Evolutionary conservation across 2,888 invertebrate genomes (phyloP), one percentile per base, ranked within the genome.

Genomic region (Acronicta leporina): DNA sequence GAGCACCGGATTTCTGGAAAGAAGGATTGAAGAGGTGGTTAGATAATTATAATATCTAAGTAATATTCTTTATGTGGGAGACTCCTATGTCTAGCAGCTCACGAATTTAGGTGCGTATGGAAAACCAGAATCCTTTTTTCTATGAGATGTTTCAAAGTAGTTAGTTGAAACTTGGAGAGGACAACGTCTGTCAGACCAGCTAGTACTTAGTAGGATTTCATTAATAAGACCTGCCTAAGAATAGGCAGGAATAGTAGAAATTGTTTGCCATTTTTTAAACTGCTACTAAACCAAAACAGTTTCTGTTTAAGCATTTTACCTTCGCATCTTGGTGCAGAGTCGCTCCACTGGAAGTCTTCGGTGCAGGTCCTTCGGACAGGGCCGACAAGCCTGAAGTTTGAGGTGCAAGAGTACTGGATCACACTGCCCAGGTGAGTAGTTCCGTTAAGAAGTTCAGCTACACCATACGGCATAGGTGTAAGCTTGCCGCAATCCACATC

Each of bases 401-500:
- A 96, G 1, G 96, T 95, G 85, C 98, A 98, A 33, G 96, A 96
- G 89, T 98, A 98, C 14, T 95, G 95, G 16, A 98, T 96, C 74
- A 97, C 95, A 79, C 98, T 98, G 66, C 96, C 97, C 46, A 98
- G 92, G 85, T 97, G 97, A 0, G 98, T 98, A 1, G 97, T 97
- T 20, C 96, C 96, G 80, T 97, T 97, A 0, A 96, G 88, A 75
- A 98, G 97, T 43, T 96, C 96, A 0, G 97, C 95, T 16, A 96
- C 95, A 6, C 98, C 98, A 83, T 97, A 97, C 0, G 97, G 95
- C 73, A 98, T 90, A 0, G 97, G 96, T 2, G 97, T 95, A 14
- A 98, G 96, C 83, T 97, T 96, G 7, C 98, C 98, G 85, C 98
- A 98, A 83, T 98, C 98, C 67, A 98, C 96, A 87, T 97, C 98